Base-by-base conservation (phyloP, 2,797 vertebrate species). In the Sebastes jordani region DNA sequence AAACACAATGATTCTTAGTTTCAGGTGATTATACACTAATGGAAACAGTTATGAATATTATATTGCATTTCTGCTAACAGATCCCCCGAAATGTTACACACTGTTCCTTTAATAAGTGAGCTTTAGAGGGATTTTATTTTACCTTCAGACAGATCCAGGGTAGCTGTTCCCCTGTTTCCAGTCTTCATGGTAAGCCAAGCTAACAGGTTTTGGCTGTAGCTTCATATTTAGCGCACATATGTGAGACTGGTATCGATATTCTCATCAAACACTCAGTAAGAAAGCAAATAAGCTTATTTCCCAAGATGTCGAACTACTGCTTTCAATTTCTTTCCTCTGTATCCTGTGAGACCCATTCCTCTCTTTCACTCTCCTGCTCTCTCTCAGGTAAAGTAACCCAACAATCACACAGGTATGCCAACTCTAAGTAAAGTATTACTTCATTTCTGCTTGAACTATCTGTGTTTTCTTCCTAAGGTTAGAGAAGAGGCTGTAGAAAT, bases 391-490 rank as follows among this genome's bases (percentile, higher is more conserved):
- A 74, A 73, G 27, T 32, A 27, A 65, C 56, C 62, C 63, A 56
- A 42, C 9, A 74, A 62, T 73, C 34, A 81, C 68, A 81, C 61
- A 80, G 54, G 52, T 70, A 75, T 74, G 58, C 49, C 27, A 80
- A 76, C 58, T 71, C 60, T 56, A 85, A 80, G 56, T 80, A 64
- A 76, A 76, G 76, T 89, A 80, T 75, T 70, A 59, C 81, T 88
- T 87, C 1, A 82, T 69, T 76, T 81, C 68, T 76, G 66, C 49
- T 63, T 79, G 8, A 72, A 85, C 78, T 81, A 58, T 69, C 66
- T 52, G 62, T 34, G 64, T 79, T 82, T 80, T 59, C 66, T 75
- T 90, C 62, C 56, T 76, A 79, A 8, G 36, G n/a, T 73, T 79
- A 27, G 46, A 52, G 20, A 54, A 30, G 27, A 32, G 27, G 65